These are phyloP conservation scores for Yponomeuta evonymella DNA, from an alignment of 2,888 invertebrate genomes.

Conservation along the genomic window DNA sequence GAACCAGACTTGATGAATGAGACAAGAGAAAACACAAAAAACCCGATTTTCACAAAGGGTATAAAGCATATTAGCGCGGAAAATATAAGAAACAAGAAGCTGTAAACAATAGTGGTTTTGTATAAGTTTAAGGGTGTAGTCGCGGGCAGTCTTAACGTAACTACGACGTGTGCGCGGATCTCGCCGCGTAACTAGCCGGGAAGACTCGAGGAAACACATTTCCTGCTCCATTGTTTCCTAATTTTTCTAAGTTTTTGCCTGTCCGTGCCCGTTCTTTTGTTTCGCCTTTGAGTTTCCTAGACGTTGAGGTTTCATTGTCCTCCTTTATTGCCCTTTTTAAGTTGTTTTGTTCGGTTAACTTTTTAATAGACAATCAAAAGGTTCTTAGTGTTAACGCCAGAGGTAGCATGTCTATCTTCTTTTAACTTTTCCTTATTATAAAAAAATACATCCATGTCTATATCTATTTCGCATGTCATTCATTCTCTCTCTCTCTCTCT, in stretches of 20 bases:
- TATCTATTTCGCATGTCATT: no score
- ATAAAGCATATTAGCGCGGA: background rate
- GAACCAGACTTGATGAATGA: background rate
- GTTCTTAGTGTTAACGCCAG: background rate
- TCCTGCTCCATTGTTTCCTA: constrained; percentile 64
- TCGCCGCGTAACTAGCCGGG: constrained; percentile 18
- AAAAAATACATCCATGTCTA: no score
- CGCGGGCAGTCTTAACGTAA: background rate
- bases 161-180: constrained; percentile 16
- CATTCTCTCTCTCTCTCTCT: no score
- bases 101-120: background rate
- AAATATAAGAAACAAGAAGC: background rate
- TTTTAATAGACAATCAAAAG: constrained; percentile 15
- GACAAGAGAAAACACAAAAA: background rate
- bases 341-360: constrained; percentile 21
- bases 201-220: constrained; percentile 47
- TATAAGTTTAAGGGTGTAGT: background rate
- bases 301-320: constrained; percentile 61
- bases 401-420: no score
- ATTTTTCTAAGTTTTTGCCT: constrained; percentile 60
- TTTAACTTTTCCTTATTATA: no score
- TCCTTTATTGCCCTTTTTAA: constrained; percentile 52
- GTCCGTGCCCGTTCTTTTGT: constrained; percentile 50
- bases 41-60: background rate
- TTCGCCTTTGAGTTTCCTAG: constrained; percentile 52